Evolutionary conservation across 2,888 invertebrate genomes (phyloP).

Genomic region (Cheilosia impressa): DNA sequence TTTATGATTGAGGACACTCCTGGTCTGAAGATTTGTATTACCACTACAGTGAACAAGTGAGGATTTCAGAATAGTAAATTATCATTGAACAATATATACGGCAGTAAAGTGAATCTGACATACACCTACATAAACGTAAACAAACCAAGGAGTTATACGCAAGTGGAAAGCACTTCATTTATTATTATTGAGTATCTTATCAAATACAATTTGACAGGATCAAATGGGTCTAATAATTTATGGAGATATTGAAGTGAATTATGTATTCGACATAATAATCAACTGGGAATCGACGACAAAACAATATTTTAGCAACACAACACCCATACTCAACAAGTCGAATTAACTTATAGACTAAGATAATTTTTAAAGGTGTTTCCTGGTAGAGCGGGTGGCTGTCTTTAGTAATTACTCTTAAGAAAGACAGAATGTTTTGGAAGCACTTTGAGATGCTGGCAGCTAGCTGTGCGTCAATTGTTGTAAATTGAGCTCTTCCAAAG

Average conservation of each 20-base stretch:
- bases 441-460: too few relatives aligned
- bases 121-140: not conserved
- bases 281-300: not conserved
- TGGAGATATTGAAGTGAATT: slow-evolving; percentile 27
- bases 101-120: not conserved
- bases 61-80: slow-evolving; percentile 9
- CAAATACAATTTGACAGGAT: slow-evolving; percentile 36
- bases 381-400: too few relatives aligned
- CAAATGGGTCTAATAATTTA: slow-evolving; percentile 29
- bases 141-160: not conserved
- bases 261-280: slow-evolving; percentile 14
- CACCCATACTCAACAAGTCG: too few relatives aligned
- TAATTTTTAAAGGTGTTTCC: too few relatives aligned
- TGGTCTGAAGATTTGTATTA: slow-evolving; percentile 15
- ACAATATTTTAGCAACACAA: too few relatives aligned
- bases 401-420: too few relatives aligned
- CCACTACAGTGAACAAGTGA: slow-evolving; percentile 13
- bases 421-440: too few relatives aligned
- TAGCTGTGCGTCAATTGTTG: too few relatives aligned
- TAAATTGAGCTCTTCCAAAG: too few relatives aligned
- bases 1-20: not conserved
- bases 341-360: too few relatives aligned
- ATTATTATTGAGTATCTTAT: slow-evolving; percentile 36
- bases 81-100: not conserved
- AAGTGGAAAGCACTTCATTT: slow-evolving; percentile 15